phyloP scores from a whole-genome alignment of 2,888 invertebrate genomes.

The Phania funesta region DNA sequence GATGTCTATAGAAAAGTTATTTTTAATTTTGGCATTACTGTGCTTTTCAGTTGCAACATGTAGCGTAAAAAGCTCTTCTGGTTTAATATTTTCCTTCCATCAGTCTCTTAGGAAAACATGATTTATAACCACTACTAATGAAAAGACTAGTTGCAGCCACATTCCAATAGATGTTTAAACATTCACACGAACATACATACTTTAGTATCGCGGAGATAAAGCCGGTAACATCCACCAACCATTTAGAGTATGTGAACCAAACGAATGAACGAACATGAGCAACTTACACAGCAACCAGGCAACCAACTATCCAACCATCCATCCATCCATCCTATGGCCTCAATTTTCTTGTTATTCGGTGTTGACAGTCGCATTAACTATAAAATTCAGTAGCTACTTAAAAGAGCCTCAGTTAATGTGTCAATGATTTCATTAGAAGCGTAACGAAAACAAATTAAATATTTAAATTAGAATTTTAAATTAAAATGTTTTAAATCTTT shows the following conservation, averaged over 20 bases:
- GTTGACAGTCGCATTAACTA: constrained; percentile 64
- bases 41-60: constrained; percentile 40
- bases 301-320: constrained; percentile 24
- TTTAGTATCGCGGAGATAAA: constrained; percentile 6
- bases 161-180: constrained; percentile 45
- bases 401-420: constrained; percentile 56
- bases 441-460: constrained; percentile 23
- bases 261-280: constrained; percentile 5
- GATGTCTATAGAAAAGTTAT: constrained; percentile 6
- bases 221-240: constrained; percentile 60
- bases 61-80: constrained; percentile 25
- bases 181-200: neutral
- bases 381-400: constrained; percentile 55
- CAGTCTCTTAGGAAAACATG: constrained; percentile 65
- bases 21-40: constrained; percentile 49
- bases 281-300: constrained; percentile 16
- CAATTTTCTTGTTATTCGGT: constrained; percentile 67
- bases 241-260: constrained; percentile 50
- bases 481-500: constrained; percentile 14
- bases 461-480: constrained; percentile 33
- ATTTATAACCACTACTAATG: constrained; percentile 60
- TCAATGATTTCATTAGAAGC: constrained; percentile 62
- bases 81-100: constrained; percentile 43
- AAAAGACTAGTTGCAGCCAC: constrained; percentile 61
- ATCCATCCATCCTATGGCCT: constrained; percentile 59